A percentile compares a stretch with the other conserved stretches of the same genome.
phyloP scores from a whole-genome alignment of 2,888 invertebrate genomes.

The Diadromus collaris region DNA sequence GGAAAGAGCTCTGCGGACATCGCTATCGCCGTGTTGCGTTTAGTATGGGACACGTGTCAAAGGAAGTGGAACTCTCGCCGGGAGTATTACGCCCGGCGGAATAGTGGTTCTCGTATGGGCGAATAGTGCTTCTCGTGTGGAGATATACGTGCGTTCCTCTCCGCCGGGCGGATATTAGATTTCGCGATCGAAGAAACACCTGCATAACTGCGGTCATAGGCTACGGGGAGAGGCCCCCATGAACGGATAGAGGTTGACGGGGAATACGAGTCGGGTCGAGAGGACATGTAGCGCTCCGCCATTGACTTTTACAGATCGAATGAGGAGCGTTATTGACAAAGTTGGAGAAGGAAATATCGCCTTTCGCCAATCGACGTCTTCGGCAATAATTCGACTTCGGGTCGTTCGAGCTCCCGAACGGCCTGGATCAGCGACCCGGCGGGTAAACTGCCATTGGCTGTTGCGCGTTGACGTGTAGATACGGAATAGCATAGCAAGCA shows the following conservation, averaged over 20 bases:
- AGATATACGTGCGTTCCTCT: neutral
- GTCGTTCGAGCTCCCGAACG: neutral
- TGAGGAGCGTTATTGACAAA: slow-evolving; percentile 40
- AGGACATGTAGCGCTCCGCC: neutral
- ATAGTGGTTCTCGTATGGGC: slow-evolving; percentile 11
- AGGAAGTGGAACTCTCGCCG: slow-evolving; percentile 37
- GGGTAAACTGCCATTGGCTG: slow-evolving; percentile 10
- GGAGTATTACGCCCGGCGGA: slow-evolving; percentile 4
- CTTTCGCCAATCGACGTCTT: slow-evolving; percentile 18
- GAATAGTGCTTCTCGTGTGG: too few relatives aligned
- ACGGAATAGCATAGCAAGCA: slow-evolving; percentile 8
- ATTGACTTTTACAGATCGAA: slow-evolving; percentile 31
- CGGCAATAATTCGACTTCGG: slow-evolving; percentile 23
- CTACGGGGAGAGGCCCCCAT: neutral
- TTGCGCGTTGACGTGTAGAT: slow-evolving; percentile 1
- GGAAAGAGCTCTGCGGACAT: neutral
- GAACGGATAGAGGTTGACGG: neutral
- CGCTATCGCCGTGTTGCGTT: slow-evolving; percentile 20
- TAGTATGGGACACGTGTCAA: slow-evolving; percentile 3
- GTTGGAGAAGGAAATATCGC: slow-evolving; percentile 20
- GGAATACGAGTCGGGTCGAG: neutral
- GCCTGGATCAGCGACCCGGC: neutral
- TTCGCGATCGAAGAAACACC: slow-evolving; percentile 24
- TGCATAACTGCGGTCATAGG: slow-evolving; percentile 5
- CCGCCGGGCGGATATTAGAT: slow-evolving; percentile 32